Conservation (phyloP, 2,888 invertebrate species). For the Syrista parreyssii region DNA sequence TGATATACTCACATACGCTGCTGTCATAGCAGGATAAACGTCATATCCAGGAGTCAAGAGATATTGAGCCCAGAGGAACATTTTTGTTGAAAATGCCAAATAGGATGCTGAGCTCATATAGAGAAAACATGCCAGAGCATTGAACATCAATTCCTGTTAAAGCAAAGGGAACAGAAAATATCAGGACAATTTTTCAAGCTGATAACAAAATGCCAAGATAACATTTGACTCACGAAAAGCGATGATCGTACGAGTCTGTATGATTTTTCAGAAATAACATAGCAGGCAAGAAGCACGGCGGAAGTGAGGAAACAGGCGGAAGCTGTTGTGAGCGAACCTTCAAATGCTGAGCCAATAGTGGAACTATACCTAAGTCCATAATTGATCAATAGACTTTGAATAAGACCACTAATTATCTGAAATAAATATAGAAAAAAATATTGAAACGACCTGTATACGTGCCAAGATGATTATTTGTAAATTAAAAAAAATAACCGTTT, state of each 20-base stretch:
- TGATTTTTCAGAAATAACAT: conserved; percentile 82
- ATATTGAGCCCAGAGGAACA: conserved; percentile 82
- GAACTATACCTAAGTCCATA: conserved; percentile 81
- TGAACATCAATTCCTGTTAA: conserved; percentile 82
- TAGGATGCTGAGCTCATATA: conserved; percentile 84
- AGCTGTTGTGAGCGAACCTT: conserved; percentile 83
- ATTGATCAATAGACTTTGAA: conserved; percentile 83
- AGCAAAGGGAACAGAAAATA: conserved; percentile 47
- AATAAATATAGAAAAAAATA: neutral
- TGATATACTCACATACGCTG: conserved; percentile 80
- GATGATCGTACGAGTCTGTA: conserved; percentile 82
- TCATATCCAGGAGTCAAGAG: conserved; percentile 79
- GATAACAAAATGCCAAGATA: neutral
- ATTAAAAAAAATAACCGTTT: conserved; percentile 70
- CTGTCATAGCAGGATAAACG: conserved; percentile 90
- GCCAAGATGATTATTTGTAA: neutral
- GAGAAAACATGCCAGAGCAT: conserved; percentile 79
- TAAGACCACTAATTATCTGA: conserved; percentile 82
- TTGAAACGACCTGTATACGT: neutral
- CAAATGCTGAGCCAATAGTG: conserved; percentile 82
- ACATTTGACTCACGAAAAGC: conserved; percentile 77
- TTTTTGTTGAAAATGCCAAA: conserved; percentile 81
- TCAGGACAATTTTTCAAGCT: conserved; percentile 3
- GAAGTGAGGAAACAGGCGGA: conserved; percentile 85
- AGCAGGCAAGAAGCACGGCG: conserved; percentile 79